Conservation (phyloP, 2,888 invertebrate species). For the Reticulitermes lucifugus region DNA sequence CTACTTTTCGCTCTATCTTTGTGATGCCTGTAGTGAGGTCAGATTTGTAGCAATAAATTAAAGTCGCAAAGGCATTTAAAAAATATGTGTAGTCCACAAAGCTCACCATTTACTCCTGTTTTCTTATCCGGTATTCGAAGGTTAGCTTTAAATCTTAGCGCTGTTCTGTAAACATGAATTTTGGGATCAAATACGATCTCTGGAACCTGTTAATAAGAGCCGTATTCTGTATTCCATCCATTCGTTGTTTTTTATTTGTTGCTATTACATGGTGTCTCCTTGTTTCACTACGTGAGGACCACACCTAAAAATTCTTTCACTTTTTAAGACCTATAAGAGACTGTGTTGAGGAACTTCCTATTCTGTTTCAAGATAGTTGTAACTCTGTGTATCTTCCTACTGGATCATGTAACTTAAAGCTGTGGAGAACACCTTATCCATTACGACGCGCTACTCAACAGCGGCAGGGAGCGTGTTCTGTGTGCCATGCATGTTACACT, state of each 20-base stretch:
- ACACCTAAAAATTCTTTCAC: constrained; percentile 6
- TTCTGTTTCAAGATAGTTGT: not conserved
- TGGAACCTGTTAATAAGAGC: not conserved
- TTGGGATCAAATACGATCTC: not conserved
- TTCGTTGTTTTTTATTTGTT: not conserved
- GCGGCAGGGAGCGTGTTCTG: not conserved
- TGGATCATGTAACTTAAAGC: not conserved
- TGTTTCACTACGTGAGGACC: not conserved
- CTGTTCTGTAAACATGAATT: not conserved
- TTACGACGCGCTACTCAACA: not conserved
- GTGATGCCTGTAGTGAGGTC: no score
- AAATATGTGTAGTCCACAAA: no score
- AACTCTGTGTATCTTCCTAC: not conserved
- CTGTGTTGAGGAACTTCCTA: not conserved
- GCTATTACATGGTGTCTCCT: not conserved
- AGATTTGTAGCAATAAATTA: no score
- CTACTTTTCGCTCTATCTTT: no score
- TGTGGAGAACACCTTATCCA: not conserved
- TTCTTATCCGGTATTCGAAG: no score
- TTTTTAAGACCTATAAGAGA: not conserved
- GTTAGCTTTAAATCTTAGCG: not conserved
- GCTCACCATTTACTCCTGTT: no score
- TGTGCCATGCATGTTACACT: not conserved
- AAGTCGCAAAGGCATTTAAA: no score
- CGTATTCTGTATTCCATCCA: not conserved